phyloP scores from a whole-genome alignment of 1,140 invertebrate species.

The Bombus waltoni region DNA sequence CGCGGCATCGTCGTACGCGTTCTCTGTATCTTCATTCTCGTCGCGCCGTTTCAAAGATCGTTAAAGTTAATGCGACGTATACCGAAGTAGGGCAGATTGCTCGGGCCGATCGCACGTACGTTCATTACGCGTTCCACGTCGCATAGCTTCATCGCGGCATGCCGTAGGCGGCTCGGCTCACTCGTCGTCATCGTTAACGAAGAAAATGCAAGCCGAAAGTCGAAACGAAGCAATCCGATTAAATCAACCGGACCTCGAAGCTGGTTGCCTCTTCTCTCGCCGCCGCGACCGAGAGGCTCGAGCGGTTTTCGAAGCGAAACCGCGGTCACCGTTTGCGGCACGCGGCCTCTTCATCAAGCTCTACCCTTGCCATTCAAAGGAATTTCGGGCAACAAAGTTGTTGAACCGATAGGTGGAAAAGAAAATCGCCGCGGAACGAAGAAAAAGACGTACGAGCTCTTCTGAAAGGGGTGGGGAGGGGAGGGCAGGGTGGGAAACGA shows the following conservation, averaged over 20 bases:
- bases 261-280: background rate
- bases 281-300: background rate
- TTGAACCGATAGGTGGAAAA: slow-evolving; percentile 1
- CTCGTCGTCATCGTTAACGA: slow-evolving; percentile 37
- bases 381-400: slow-evolving; percentile 35
- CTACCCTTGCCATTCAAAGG: slow-evolving; percentile 18
- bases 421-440: background rate
- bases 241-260: slow-evolving; percentile 32
- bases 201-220: slow-evolving; percentile 46
- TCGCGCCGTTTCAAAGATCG: slow-evolving; percentile 34
- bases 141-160: slow-evolving; percentile 60
- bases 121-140: slow-evolving; percentile 60
- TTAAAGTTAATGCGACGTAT: slow-evolving; percentile 66
- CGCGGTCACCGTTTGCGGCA: slow-evolving; percentile 23
- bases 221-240: slow-evolving; percentile 44
- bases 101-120: slow-evolving; percentile 54
- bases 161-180: background rate
- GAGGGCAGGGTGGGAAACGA: slow-evolving; percentile 9
- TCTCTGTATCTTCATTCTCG: slow-evolving; percentile 45
- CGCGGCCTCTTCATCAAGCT: background rate
- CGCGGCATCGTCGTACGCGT: background rate
- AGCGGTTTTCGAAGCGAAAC: background rate
- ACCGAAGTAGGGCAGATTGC: slow-evolving; percentile 62
- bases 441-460: slow-evolving; percentile 26
- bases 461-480: too few relatives aligned